Evolutionary conservation across 1,140 invertebrate species (phyloP), one percentile per base, ranked within the genome.

Genomic region (Danaus plexippus): DNA sequence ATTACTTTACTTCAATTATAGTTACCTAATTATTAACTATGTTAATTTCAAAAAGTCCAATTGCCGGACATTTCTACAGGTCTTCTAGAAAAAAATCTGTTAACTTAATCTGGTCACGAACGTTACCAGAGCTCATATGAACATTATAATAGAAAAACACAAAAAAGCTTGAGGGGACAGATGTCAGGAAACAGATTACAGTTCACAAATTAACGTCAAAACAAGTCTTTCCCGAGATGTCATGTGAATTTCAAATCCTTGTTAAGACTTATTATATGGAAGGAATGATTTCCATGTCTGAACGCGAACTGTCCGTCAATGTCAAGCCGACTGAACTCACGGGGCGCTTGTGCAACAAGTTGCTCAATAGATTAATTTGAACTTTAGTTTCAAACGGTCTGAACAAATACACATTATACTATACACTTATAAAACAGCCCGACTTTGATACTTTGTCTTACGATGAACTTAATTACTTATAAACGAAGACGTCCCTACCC

Each of bases 251-350:
- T 57, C 57, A 61, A 63, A 63, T 63, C 54, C 46, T 61, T 58
- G 64, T 66, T 73, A 72, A 77, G 71, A 72, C 68, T 76, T 75
- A 81, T 84, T 81, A 81, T 84, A 84, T 84, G 80, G 73, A 76
- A 84, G 71, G 73, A 53, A 59, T 63, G 71, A 80, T 84, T 84
- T 78, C 73, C 80, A 84, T 84, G 77, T 84, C 78, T 72, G 59
- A 55, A 57, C 57, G 64, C 66, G 64, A 65, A 56, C 69, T 76
- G 78, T 85, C 79, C 62, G 70, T 84, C 78, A 81, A 75, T 61
- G 80, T 81, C 80, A 12, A 43, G 43, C 18, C 40, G 15, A 11
- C 32, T 46, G 41, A 44, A 1, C 53, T 60, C 61, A 64, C 52
- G 49, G 52, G 54, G 50, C 32, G 60, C 22, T 64, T 59, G 58